Evolutionary conservation across 2,888 invertebrate genomes (phyloP).

Genomic region (Xylophagus ater): DNA sequence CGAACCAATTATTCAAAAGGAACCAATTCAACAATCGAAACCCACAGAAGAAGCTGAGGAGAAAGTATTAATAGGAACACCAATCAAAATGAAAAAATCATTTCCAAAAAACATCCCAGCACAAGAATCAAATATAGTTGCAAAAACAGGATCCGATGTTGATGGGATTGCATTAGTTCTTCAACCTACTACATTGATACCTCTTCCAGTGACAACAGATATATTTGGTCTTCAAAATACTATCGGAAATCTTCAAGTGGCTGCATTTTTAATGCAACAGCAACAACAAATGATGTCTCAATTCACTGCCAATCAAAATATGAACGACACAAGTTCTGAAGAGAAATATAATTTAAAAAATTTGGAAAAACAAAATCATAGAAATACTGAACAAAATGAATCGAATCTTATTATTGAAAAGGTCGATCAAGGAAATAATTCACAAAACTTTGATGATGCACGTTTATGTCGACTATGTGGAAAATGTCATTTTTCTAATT

Average conservation of each 20-base stretch:
- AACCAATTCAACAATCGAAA: not conserved
- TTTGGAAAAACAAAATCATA: not conserved
- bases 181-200: conserved; percentile 36
- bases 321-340: not conserved
- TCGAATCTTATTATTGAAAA: too few species aligned
- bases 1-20: not conserved
- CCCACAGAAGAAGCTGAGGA: conserved; percentile 22
- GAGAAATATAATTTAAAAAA: not conserved
- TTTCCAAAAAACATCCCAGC: conserved; percentile 3
- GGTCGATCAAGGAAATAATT: not conserved
- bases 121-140: conserved; percentile 12
- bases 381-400: not conserved
- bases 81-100: conserved; percentile 36
- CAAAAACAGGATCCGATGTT: conserved; percentile 13
- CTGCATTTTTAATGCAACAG: conserved; percentile 35
- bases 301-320: conserved; percentile 5
- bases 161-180: conserved; percentile 37
- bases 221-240: conserved; percentile 35
- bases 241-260: conserved; percentile 37
- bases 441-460: not conserved
- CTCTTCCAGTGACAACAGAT: conserved; percentile 36
- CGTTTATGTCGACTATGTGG: conserved; percentile 5
- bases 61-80: conserved; percentile 37
- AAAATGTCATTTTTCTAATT: not conserved
- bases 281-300: conserved; percentile 24